Conservation (phyloP, 2,797 vertebrate species). For the Molothrus ater region DNA sequence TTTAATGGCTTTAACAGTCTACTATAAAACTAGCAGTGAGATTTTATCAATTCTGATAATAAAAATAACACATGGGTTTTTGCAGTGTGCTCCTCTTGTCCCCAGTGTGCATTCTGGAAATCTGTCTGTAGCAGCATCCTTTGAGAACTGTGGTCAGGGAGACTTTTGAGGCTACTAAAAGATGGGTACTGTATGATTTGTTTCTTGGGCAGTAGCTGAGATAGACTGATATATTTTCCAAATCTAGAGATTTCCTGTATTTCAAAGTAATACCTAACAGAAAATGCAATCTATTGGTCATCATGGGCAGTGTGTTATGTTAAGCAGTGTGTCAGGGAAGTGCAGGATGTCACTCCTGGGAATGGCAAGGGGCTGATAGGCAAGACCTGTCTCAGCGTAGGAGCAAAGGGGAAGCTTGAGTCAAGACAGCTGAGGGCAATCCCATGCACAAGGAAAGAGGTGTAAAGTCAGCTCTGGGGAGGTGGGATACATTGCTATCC, state of each 20-base stretch:
- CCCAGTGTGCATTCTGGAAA: neutral
- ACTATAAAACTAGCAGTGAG: neutral
- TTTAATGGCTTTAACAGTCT: neutral
- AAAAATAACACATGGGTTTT: slow-evolving; percentile 12
- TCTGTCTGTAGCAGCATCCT: neutral
- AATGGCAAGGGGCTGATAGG: neutral
- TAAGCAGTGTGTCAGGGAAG: neutral
- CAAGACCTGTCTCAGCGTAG: neutral
- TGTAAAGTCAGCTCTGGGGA: neutral
- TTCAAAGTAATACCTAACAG: neutral
- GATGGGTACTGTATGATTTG: neutral
- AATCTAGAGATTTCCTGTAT: neutral
- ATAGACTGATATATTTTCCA: neutral
- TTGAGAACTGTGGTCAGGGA: neutral
- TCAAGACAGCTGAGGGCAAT: neutral
- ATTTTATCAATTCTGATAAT: slow-evolving; percentile 3
- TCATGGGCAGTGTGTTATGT: neutral
- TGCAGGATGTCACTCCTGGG: neutral
- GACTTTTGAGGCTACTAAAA: neutral
- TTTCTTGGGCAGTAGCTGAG: neutral
- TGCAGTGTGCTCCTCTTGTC: neutral
- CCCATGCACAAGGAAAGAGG: neutral
- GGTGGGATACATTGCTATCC: neutral
- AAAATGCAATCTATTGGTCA: neutral
- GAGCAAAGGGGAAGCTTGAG: neutral